Evolutionary conservation across 2,113 vertebrate genomes (phyloP), one percentile per base, ranked within the genome.

Genomic region (Macaca mulatta): DNA sequence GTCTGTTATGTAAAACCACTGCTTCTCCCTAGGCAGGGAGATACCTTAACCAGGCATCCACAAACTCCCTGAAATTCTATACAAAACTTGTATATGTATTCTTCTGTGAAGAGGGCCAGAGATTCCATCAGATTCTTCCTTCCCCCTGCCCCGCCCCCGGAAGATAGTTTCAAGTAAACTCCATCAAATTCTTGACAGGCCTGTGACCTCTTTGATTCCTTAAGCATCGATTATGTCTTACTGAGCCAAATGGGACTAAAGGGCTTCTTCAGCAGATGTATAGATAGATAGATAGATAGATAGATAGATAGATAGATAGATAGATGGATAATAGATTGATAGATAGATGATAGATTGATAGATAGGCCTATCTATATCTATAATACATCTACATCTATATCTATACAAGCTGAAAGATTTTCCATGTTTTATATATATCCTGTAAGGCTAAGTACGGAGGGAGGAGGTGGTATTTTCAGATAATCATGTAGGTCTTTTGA

Each of bases 31-130:
- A 43, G 17, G 43, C 74, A 61, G 30, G 25, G 30, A 75, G 27
- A 69, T 40, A 86, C 25, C 17, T 90, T 81, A 64, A 78, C 64
- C 40, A 61, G n/a, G 20, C 13, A 75, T 81, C n/a, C 35, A 61
- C 10, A 92, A 89, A 57, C 61, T 92, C 40, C n/a, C 88, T 91
- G 89, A 89, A 92, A 92, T 67, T 86, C 64, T 77, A 69, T 43
- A 77, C 23, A 91, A 69, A 91, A 72, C 50, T 89, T 50, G 13
- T 11, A 2, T 61, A 50, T 80, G 40, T 27, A 80, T 61, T 70
- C 86, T 97, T 70, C 81, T 90, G 40, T 82, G 50, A 82, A 91
- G 45, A 85, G 20, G 10, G 32, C 35, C 55, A 84, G 35, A 64
- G 23, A 43, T 17, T 25, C 70, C 45, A 22, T 67, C 30, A 84